Evolutionary conservation across 2,113 vertebrate species (phyloP).

Genomic region (Mionectes macconnelli): DNA sequence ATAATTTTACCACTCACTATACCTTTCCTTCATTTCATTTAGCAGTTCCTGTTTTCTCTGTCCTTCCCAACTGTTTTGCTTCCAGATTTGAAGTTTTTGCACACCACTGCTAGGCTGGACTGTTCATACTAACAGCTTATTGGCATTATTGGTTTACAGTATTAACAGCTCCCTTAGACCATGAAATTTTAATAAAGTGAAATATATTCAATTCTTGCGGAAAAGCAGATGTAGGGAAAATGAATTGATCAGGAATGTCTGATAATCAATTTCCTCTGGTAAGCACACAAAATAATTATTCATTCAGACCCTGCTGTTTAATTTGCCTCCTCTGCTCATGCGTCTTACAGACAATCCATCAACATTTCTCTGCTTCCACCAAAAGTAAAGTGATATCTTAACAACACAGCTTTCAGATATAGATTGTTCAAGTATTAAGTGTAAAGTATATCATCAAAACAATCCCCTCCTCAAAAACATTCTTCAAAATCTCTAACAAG

Average conservation of each 20-base stretch:
- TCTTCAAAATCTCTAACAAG: neutral
- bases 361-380: neutral
- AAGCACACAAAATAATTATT: slow-evolving; percentile 33
- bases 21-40: neutral
- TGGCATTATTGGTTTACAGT: neutral
- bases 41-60: neutral
- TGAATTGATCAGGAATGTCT: slow-evolving; percentile 36
- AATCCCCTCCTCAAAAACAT: slow-evolving; percentile 9
- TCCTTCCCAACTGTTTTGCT: neutral
- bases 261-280: slow-evolving; percentile 25
- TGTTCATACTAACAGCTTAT: neutral
- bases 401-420: neutral
- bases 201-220: slow-evolving; percentile 1
- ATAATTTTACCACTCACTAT: neutral
- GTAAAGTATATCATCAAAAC: slow-evolving; percentile 12
- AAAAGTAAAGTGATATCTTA: slow-evolving; percentile 36
- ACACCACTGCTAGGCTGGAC: neutral
- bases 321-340: neutral
- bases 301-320: neutral
- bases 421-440: neutral
- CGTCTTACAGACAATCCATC: neutral
- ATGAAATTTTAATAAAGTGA: slow-evolving; percentile 43
- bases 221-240: slow-evolving; percentile 36
- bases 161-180: neutral
- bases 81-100: neutral